Evolutionary conservation across 2,113 vertebrate species (phyloP).

Genomic region (Harpagus bidentatus): DNA sequence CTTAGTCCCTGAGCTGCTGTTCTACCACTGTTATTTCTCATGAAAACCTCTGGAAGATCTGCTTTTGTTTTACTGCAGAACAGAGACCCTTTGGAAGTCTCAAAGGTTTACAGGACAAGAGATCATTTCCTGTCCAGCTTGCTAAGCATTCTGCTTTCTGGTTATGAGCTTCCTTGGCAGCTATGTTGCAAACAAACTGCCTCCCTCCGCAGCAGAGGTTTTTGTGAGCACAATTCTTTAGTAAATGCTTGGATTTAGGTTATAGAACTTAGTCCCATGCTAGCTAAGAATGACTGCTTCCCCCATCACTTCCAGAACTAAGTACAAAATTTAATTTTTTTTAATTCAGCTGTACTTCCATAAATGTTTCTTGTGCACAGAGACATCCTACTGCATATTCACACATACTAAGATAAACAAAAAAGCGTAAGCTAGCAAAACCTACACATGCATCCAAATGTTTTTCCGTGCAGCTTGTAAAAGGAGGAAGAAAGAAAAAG

Average conservation of each 20-base stretch:
- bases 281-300: neutral
- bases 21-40: neutral
- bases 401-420: neutral
- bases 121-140: neutral
- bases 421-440: neutral
- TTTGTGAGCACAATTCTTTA: neutral
- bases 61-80: neutral
- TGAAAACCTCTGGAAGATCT: neutral
- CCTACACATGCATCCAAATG: neutral
- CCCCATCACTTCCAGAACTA: neutral
- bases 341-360: neutral
- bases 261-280: neutral
- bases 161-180: neutral
- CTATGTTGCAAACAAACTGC: rapidly evolving
- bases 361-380: neutral
- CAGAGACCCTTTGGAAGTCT: neutral
- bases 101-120: neutral
- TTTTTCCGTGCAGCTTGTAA: neutral
- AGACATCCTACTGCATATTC: neutral
- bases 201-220: neutral
- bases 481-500: neutral
- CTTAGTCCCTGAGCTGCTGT: neutral
- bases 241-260: neutral
- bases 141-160: neutral
- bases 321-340: neutral